Base-by-base conservation (phyloP, 2,888 invertebrate species). In the Megaustenia siamemsis region DNA sequence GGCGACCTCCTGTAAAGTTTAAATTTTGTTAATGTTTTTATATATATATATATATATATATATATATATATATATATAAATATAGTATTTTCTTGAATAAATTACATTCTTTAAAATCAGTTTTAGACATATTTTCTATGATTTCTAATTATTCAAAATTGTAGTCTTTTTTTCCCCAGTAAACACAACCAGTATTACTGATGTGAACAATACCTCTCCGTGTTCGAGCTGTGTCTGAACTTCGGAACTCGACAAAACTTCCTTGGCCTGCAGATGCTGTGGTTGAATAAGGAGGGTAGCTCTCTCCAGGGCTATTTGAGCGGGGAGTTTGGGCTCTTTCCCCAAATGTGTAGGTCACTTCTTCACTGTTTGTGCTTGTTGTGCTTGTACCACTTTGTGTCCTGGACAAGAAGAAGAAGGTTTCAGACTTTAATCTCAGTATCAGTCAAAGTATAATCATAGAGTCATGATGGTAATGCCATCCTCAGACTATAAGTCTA, bases 281-380 rank as follows among this genome's bases (percentile, higher is more conserved):
- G 12, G 73, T 49, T 3, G 84, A n/a, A 56, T 82, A 82, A n/a
- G 75, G 79, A 24, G 78, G 80, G 38, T 80, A 82, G n/a, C 66
- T 82, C 76, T 82, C 76, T 32, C 15, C 82, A 73, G 87, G 81
- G 32, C 81, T 82, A 35, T 82, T 82, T 24, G 73, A 82, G 24
- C 81, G 85, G 71, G 84, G 85, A 35, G 45, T 85, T 75, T 69
- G 86, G 49, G 69, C 85, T 45, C 73, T 82, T 68, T 49, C 82
- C 12, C 83, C 87, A 53, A 92, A 92, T 35, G 91, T 89, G 79
- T 92, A 92, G n/a, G 92, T 92, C n/a, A 92, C 91, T 81, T 92
- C 92, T 83, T 92, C 92, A 45, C 90, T 90, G 85, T 90, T 90
- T n/a, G 89, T 90, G 79, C 91, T 91, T 0, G 90, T 90, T 12